phyloP scores from a whole-genome alignment of 2,888 invertebrate species.

The Rhopalosiphum nymphaeae region DNA sequence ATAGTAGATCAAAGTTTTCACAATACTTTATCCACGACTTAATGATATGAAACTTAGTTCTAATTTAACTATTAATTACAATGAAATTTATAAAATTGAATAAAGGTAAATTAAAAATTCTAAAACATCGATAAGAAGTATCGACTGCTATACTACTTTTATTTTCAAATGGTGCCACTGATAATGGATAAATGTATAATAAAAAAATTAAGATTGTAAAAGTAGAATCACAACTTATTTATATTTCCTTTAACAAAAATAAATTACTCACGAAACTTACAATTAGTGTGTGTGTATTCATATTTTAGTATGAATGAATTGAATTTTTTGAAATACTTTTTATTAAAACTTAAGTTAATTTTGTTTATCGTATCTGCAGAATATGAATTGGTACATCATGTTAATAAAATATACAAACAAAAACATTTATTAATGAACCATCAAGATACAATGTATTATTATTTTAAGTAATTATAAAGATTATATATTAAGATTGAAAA shows the following conservation, averaged over 20 bases:
- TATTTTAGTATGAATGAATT: not conserved
- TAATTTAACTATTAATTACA: too few species aligned
- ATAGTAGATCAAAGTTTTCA: too few species aligned
- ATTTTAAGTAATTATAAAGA: not conserved
- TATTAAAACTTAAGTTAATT: not conserved
- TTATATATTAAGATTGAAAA: conserved; percentile 7
- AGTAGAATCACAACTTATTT: not conserved
- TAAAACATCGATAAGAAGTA: too few species aligned
- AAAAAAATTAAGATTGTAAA: not conserved
- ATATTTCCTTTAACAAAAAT: not conserved
- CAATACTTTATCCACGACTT: too few species aligned
- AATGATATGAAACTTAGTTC: too few species aligned
- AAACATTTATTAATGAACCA: not conserved
- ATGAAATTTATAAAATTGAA: too few species aligned
- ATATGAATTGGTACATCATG: not conserved
- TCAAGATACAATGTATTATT: conserved; percentile 2
- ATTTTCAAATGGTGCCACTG: too few species aligned
- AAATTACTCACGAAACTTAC: not conserved
- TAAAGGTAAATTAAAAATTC: too few species aligned
- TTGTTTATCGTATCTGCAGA: not conserved
- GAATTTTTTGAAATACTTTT: not conserved
- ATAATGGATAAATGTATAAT: too few species aligned
- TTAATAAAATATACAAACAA: not conserved
- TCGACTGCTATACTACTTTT: too few species aligned
- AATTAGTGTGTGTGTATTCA: not conserved